Evolutionary conservation across 2,888 invertebrate genomes (phyloP), one percentile per base, ranked within the genome.

Genomic region (Dicroscelio sp.): DNA sequence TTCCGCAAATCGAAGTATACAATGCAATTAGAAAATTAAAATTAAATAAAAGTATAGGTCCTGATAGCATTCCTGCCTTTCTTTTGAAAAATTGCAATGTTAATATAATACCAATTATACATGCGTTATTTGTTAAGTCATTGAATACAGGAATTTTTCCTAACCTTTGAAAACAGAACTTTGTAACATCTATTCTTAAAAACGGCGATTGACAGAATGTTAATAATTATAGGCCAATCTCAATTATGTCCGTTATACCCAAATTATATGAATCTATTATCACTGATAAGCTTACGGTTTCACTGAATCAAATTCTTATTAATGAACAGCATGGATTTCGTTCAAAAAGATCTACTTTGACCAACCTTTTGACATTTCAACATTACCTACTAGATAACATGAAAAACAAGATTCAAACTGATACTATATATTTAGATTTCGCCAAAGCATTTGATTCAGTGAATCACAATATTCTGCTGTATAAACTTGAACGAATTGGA

Each of bases 111-210:
- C 43, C 43, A 12, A 43, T 43, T 43, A 14, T 43, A 12, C 43
- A 43, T 14, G 43, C 43, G 14, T 43, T 43, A 43, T 43, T 43
- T 43, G 14, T 14, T 43, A 43, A 43, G 43, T 43, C 43, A 43
- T 14, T 43, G 8, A 8, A 14, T 43, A 14, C 8, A 43, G 43
- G 43, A 43, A 12, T 8, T 43, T 14, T 43, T 43, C 43, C 43
- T 43, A 8, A 43, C 8, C 8, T 65, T 31, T 60, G 30, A 27
- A 63, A 30, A 91, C n/a, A 84, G 78, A 55, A 38, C 30, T 33
- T 20, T 63, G 12, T 30, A 92, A 94, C 92, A 86, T 93, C 73
- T n/a, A n/a, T n/a, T n/a, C n/a, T n/a, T n/a, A n/a, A n/a, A n/a
- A n/a, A n/a, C n/a, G n/a, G n/a, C n/a, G n/a, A n/a, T n/a, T n/a